A percentile compares a stretch with the other conserved stretches of the same genome.
phyloP scores from a whole-genome alignment of 2,797 vertebrate species.

The Rhinogobio ventralis region DNA sequence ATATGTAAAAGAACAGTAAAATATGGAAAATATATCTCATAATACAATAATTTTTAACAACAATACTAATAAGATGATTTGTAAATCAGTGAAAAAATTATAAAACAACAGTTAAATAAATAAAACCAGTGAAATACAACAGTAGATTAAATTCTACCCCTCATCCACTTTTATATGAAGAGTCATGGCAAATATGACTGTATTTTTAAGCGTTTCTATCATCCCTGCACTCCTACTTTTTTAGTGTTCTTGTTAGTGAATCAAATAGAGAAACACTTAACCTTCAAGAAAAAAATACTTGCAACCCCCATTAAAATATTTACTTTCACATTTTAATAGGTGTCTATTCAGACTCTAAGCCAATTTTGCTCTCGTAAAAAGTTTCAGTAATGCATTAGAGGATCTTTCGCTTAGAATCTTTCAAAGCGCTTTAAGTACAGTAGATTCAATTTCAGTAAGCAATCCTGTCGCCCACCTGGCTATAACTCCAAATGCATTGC shows the following conservation, averaged over 20 bases:
- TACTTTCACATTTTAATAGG: neutral
- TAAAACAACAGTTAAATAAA: neutral
- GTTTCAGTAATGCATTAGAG: constrained; percentile 14
- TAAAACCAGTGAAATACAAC: neutral
- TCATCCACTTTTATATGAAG: neutral
- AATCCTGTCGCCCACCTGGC: constrained; percentile 47
- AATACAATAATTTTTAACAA: neutral
- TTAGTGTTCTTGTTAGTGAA: neutral
- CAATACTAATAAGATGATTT: neutral
- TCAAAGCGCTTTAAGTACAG: constrained; percentile 34
- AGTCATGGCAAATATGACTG: neutral
- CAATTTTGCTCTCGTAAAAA: neutral
- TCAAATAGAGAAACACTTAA: neutral
- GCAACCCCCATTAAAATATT: neutral
- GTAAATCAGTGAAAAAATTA: neutral
- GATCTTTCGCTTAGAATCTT: constrained; percentile 28
- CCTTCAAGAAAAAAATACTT: neutral
- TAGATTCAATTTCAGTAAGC: constrained; percentile 66
- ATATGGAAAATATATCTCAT: neutral
- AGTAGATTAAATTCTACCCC: neutral
- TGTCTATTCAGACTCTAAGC: neutral
- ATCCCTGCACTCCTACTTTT: neutral
- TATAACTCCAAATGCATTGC: constrained; percentile 51
- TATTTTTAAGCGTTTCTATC: neutral
- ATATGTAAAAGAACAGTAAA: neutral